Evolutionary conservation across 2,888 invertebrate genomes (phyloP).

Genomic region (Muscina levida): DNA sequence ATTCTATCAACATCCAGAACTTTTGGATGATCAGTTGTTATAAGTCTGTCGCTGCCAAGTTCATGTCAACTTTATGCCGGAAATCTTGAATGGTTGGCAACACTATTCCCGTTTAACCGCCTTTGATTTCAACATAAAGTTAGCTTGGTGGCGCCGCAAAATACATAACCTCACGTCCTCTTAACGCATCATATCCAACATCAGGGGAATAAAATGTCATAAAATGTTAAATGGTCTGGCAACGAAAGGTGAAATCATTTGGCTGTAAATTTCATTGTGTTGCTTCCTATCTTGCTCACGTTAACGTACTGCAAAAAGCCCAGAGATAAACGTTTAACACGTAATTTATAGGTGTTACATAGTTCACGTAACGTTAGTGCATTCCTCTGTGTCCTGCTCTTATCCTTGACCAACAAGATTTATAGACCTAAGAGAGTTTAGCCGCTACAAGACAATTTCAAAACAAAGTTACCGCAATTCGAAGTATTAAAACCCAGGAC

Average conservation of each 20-base stretch:
- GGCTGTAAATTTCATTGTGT: constrained; percentile 8
- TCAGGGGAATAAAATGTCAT: constrained; percentile 38
- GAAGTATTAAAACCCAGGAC: constrained; percentile 10
- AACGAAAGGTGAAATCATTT: constrained; percentile 41
- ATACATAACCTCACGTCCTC: constrained; percentile 18
- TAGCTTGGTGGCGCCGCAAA: constrained; percentile 51
- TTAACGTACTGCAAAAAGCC: constrained; percentile 2
- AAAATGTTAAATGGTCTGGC: constrained; percentile 36
- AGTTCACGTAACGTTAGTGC: constrained; percentile 52
- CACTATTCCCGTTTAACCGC: too few relatives aligned
- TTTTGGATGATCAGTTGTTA: too few relatives aligned
- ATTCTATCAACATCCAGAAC: too few relatives aligned
- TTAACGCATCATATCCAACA: background rate
- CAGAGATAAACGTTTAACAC: constrained; percentile 57
- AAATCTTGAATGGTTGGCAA: too few relatives aligned
- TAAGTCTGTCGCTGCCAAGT: too few relatives aligned
- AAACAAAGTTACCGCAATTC: constrained; percentile 60
- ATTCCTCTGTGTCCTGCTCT: background rate
- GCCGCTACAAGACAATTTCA: constrained; percentile 49
- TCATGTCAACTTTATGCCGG: too few relatives aligned
- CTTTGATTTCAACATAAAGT: too few relatives aligned
- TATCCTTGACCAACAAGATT: constrained; percentile 55
- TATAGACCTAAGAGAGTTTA: constrained; percentile 31
- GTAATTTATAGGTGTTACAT: constrained; percentile 63
- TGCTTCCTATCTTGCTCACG: background rate